Conservation (phyloP, 2,797 vertebrate species). For the Avahi laniger region DNA sequence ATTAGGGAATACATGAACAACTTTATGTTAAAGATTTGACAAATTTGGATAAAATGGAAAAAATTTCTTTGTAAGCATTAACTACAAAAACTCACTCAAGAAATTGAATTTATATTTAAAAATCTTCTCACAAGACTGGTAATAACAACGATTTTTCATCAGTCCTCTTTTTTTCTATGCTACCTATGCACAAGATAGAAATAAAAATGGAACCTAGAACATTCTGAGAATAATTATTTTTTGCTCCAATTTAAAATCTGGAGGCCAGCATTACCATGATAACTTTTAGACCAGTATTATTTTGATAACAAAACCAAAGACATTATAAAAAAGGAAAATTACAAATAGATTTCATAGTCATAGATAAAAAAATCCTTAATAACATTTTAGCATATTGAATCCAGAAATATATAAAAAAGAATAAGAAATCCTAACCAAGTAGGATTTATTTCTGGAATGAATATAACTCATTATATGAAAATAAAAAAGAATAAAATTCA, state of each 20-base stretch:
- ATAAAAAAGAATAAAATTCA: neutral
- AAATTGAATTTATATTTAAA: constrained; percentile 7
- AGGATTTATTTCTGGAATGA: neutral
- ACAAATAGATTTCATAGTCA: neutral
- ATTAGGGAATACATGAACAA: neutral
- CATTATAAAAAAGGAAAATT: neutral
- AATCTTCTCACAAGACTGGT: neutral
- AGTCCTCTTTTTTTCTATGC: neutral
- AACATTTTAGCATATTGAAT: neutral
- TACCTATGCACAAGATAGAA: neutral
- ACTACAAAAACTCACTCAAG: neutral
- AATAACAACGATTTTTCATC: neutral
- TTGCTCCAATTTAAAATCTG: neutral
- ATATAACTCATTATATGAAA: neutral
- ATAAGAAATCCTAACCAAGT: neutral
- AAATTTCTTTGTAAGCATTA: neutral
- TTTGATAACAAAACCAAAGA: neutral
- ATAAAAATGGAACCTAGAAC: neutral
- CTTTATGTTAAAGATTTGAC: neutral
- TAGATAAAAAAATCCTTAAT: neutral
- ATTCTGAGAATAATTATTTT: neutral
- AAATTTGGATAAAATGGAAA: neutral
- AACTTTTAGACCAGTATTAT: neutral
- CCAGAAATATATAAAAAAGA: neutral
- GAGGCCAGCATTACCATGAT: neutral